Evolutionary conservation across 2,888 invertebrate genomes (phyloP), one percentile per base, ranked within the genome.

Genomic region (Lithophane leautieri): DNA sequence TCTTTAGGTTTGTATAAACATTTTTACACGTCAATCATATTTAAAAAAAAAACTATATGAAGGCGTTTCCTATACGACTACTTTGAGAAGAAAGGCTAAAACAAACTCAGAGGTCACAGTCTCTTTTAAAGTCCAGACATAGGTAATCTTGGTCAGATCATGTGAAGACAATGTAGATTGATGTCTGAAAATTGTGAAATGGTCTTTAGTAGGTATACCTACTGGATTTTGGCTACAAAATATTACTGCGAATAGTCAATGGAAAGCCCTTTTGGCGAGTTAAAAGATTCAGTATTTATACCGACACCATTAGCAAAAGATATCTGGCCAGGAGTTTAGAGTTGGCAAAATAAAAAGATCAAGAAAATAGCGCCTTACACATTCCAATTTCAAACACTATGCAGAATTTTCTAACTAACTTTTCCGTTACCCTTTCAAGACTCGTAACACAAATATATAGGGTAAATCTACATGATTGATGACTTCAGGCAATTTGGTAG

Each of bases 401-500:
- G n/a, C 28, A 60, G 44, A 58, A 65, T 69, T 60, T 28, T 58
- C 16, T 9, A 47, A 60, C 44, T n/a, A 42, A 63, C 54, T 52
- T 58, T 22, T 50, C 40, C n/a, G 14, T 62, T 70, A 62, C 75
- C 52, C 65, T 56, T 54, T 74, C 25, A 65, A 75, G 58, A 56
- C 22, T 69, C 34, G 70, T 79, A 78, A 74, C 86, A 86, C 44
- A 76, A 86, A 86, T 79, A 74, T 86, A 68, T 85, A 44, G 76
- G 61, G 76, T 65, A 52, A 47, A 44, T 70, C 81, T 50, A 42
- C 65, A 87, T 87, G 87, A 87, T 89, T 87, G 88, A 87, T 87
- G 88, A 60, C 73, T 76, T 65, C 56, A 82, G 67, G 89, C 79
- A 87, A 85, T 88, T 89, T 81, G 71, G 88, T 72, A 82, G 81